Evolutionary conservation across 2,797 vertebrate genomes (phyloP).

Genomic region (Bradypodion ventrale): DNA sequence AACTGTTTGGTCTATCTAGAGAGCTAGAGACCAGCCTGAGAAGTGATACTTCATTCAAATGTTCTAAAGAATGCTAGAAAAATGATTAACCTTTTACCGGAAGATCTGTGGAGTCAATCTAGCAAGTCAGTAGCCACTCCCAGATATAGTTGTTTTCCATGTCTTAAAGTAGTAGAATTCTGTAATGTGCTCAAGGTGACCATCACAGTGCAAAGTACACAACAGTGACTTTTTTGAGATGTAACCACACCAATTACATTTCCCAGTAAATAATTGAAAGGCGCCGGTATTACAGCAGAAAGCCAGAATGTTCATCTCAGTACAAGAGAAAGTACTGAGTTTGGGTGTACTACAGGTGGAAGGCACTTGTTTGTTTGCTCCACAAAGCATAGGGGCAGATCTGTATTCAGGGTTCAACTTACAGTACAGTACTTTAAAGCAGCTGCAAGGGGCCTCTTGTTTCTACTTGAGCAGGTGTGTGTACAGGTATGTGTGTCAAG

Average conservation of each 20-base stretch:
- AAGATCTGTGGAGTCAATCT: background rate
- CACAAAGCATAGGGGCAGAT: background rate
- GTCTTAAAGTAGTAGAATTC: background rate
- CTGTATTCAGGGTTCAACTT: background rate
- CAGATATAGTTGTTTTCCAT: background rate
- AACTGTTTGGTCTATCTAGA: background rate
- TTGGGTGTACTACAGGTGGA: background rate
- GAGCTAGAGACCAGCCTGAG: background rate
- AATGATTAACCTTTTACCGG: background rate
- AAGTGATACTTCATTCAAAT: background rate
- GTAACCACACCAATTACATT: background rate
- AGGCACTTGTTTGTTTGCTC: background rate
- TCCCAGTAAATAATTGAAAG: conserved; percentile 6
- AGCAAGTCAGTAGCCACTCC: background rate
- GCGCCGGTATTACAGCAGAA: background rate
- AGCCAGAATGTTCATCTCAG: background rate
- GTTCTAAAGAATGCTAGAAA: background rate
- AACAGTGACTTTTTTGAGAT: background rate
- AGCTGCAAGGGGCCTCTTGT: background rate
- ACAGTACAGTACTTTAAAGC: background rate
- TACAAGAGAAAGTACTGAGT: background rate
- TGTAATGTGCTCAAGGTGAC: background rate
- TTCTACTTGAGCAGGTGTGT: background rate
- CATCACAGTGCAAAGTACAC: background rate
- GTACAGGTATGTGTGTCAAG: too few relatives aligned